These are phyloP conservation scores for Nyctalus aviator DNA, from an alignment of 2,797 vertebrate species.

Conservation along the genomic window DNA sequence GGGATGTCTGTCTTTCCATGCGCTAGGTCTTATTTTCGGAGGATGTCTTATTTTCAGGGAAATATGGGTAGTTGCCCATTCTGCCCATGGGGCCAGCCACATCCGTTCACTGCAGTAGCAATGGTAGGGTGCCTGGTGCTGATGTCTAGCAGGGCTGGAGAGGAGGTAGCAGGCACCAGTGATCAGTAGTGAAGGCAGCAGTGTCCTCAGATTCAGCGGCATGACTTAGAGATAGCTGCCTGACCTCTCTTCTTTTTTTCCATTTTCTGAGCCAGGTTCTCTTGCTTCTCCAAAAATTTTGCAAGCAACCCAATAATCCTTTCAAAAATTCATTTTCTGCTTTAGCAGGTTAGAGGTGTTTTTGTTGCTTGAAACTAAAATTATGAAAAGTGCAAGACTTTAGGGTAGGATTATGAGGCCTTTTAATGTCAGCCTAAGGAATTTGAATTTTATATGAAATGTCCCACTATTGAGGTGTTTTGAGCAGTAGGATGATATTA, in stretches of 20 bases:
- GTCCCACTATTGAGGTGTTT: neutral
- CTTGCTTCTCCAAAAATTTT: neutral
- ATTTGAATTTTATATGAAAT: neutral
- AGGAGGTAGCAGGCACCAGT: neutral
- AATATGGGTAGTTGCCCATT: too few species aligned
- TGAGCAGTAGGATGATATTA: neutral
- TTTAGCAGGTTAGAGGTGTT: neutral
- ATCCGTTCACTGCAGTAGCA: neutral
- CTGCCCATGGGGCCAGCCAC: neutral
- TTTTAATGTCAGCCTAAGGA: neutral
- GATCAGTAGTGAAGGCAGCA: neutral
- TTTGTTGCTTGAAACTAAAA: neutral
- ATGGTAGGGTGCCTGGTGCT: too few species aligned
- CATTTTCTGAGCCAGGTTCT: neutral
- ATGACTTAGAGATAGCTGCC: neutral
- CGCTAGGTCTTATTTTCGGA: too few species aligned
- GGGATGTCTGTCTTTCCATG: too few species aligned
- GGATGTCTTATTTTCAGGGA: too few species aligned
- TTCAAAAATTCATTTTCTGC: neutral
- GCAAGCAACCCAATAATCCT: neutral
- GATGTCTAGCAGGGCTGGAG: neutral
- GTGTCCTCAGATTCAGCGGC: neutral
- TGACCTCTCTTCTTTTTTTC: neutral
- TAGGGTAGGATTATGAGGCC: neutral
- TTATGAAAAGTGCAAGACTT: neutral